Conservation (phyloP, 2,113 vertebrate genomes). For the Acanthochromis polyacanthus region DNA sequence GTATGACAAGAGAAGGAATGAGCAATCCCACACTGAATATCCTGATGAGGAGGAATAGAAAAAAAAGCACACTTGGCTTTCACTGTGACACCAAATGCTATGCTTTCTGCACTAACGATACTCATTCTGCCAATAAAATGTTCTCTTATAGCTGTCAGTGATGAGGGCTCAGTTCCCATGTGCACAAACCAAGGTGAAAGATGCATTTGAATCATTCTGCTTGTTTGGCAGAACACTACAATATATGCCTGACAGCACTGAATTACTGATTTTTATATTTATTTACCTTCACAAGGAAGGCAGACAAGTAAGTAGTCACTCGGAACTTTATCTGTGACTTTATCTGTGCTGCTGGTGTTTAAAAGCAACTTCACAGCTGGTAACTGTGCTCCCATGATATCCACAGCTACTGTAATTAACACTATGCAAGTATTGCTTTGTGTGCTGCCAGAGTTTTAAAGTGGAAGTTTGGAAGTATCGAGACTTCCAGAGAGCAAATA, state of each 20-base stretch:
- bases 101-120: constrained; percentile 7
- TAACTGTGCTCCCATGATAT: not conserved
- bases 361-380: not conserved
- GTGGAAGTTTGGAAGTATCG: not conserved
- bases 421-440: not conserved
- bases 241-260: not conserved
- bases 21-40: constrained; percentile 29
- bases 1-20: constrained; percentile 42
- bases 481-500: not conserved
- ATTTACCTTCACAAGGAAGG: not conserved
- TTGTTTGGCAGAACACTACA: constrained; percentile 1
- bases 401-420: not conserved
- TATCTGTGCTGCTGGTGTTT: not conserved
- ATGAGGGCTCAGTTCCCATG: constrained; percentile 3
- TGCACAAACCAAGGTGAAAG: constrained; percentile 1
- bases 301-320: not conserved
- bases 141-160: constrained; percentile 10
- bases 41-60: constrained; percentile 34
- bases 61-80: constrained; percentile 38
- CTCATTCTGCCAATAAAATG: constrained; percentile 47
- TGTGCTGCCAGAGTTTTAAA: not conserved
- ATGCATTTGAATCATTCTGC: constrained; percentile 10
- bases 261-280: constrained; percentile 7
- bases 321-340: not conserved
- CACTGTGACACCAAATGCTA: constrained; percentile 24